phyloP scores from a whole-genome alignment of 92 coral and sea anemone species.

The Ricordea florida region DNA sequence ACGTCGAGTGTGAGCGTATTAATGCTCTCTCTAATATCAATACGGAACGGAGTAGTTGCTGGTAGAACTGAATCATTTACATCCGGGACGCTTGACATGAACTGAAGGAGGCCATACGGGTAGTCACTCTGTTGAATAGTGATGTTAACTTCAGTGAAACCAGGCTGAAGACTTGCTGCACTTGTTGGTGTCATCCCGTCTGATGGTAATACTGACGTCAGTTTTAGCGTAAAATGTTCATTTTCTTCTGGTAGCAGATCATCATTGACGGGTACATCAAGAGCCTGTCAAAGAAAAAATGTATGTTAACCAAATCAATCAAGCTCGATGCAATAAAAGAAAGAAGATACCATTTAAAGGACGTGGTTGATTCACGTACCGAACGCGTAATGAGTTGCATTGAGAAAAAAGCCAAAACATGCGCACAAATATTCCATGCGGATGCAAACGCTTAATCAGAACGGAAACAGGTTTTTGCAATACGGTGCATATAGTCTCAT shows the following conservation, averaged over 20 bases:
- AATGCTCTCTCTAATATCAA: slow-evolving; percentile 76
- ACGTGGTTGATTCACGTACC: too few relatives aligned
- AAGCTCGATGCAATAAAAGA: not conserved
- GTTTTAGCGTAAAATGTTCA: slow-evolving; percentile 69
- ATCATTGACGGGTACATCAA: slow-evolving; percentile 59
- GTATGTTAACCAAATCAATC: not conserved
- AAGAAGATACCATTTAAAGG: not conserved
- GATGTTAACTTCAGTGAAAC: slow-evolving; percentile 71
- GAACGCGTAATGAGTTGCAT: too few relatives aligned
- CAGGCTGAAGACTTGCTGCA: slow-evolving; percentile 85
- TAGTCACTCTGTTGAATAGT: slow-evolving; percentile 79
- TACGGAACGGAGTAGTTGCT: slow-evolving; percentile 42
- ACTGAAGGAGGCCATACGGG: slow-evolving; percentile 93
- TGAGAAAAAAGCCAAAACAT: too few relatives aligned
- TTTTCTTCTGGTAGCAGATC: slow-evolving; percentile 79
- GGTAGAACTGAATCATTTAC: slow-evolving; percentile 64
- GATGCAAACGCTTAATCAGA: too few relatives aligned
- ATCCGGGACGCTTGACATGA: slow-evolving; percentile 63
- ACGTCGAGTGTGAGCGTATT: slow-evolving; percentile 66
- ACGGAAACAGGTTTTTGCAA: too few relatives aligned
- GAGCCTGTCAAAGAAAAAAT: slow-evolving; percentile 8
- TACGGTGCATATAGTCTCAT: too few relatives aligned
- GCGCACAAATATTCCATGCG: too few relatives aligned
- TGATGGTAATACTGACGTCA: slow-evolving; percentile 70
- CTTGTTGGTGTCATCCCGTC: slow-evolving; percentile 93